These are phyloP conservation scores for Dryobotodes eremita DNA, from an alignment of 2,888 invertebrate species.

Conservation along the genomic window DNA sequence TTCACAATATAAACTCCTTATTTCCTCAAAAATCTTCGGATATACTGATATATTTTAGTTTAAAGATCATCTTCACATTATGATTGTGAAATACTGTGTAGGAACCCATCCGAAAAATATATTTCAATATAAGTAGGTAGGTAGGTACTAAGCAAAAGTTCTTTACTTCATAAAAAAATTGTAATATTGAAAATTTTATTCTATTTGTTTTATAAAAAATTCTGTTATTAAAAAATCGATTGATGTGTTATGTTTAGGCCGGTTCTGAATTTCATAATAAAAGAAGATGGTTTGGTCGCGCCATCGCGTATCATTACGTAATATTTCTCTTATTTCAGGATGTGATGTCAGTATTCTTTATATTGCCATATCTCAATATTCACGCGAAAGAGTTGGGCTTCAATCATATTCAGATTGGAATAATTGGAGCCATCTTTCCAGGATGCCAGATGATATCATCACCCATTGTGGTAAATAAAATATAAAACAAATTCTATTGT, in stretches of 20 bases:
- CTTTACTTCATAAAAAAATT: not conserved
- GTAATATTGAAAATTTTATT: too few species aligned
- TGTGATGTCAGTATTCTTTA: constrained; percentile 68
- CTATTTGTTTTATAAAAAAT: too few species aligned
- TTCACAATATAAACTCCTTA: not conserved
- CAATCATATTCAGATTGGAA: constrained; percentile 47
- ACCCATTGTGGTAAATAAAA: constrained; percentile 51
- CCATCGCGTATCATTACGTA: not conserved
- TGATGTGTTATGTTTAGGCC: not conserved
- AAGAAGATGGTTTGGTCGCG: not conserved
- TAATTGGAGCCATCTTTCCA: constrained; percentile 32
- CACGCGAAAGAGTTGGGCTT: constrained; percentile 42
- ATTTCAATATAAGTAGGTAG: not conserved
- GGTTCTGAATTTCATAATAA: not conserved
- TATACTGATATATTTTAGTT: not conserved
- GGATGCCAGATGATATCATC: constrained; percentile 46
- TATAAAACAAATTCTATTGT: not conserved
- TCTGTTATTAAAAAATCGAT: too few species aligned
- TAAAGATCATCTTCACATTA: not conserved
- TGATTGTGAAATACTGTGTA: not conserved
- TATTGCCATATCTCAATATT: constrained; percentile 43
- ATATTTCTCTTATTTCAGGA: constrained; percentile 70
- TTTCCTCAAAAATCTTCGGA: not conserved
- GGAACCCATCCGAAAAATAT: not conserved
- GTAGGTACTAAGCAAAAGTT: not conserved